These are phyloP conservation scores for Nasonia giraulti DNA, from an alignment of 1,140 invertebrate genomes.

Conservation along the genomic window DNA sequence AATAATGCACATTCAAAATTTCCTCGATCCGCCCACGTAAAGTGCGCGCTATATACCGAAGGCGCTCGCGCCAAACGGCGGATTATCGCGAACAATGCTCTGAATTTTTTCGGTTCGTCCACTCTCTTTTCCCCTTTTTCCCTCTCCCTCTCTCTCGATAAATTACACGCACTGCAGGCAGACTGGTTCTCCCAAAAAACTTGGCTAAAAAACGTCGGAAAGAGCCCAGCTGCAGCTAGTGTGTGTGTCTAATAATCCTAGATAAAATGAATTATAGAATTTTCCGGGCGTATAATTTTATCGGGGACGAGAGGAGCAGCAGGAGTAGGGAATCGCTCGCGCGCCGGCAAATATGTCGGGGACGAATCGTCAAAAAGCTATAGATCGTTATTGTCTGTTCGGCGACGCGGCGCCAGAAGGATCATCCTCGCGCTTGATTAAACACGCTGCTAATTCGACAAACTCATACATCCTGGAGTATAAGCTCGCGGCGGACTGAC, in stretches of 20 bases:
- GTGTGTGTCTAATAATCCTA: slow-evolving; percentile 15
- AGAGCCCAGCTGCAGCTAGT: not conserved
- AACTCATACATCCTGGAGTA: slow-evolving; percentile 67
- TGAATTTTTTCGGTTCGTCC: slow-evolving; percentile 23
- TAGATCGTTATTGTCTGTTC: slow-evolving; percentile 55
- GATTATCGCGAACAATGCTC: slow-evolving; percentile 16
- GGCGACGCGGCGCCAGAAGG: slow-evolving; percentile 56
- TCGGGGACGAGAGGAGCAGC: not conserved
- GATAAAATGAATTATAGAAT: slow-evolving; percentile 50
- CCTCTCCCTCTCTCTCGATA: not conserved
- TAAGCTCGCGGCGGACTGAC: slow-evolving; percentile 62
- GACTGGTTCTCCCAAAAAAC: not conserved
- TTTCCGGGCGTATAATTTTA: slow-evolving; percentile 49
- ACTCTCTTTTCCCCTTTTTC: not conserved
- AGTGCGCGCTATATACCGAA: not conserved
- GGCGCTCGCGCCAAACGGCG: not conserved
- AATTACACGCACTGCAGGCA: not conserved
- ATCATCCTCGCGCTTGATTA: slow-evolving; percentile 67
- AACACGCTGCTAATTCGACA: slow-evolving; percentile 66
- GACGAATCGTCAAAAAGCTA: slow-evolving; percentile 59
- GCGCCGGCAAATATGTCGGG: slow-evolving; percentile 49
- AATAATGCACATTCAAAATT: slow-evolving; percentile 32
- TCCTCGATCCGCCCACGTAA: not conserved
- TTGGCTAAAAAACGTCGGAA: not conserved
- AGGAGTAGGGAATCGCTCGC: too few relatives aligned